Evolutionary conservation across 2,113 vertebrate species (phyloP).

Genomic region (Sylvilagus bachmani): DNA sequence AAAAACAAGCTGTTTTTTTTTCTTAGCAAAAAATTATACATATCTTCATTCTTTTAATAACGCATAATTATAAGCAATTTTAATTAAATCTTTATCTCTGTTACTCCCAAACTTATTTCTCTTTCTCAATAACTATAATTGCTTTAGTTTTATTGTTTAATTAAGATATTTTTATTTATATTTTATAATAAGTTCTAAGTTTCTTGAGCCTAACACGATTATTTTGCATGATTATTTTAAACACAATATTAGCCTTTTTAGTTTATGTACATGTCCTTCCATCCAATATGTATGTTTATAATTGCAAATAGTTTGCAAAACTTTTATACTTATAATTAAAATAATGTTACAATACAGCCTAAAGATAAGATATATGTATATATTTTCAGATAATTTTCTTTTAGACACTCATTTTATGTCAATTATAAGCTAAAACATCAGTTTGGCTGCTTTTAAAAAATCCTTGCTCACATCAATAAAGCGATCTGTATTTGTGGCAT

Average conservation of each 20-base stretch:
- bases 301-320: not conserved
- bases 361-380: not conserved
- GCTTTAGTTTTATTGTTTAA: not conserved
- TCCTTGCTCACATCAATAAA: not conserved
- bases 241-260: not conserved
- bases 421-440: constrained; percentile 15
- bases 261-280: not conserved
- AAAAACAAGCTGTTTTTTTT: not conserved
- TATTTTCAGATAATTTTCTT: not conserved
- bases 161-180: not conserved
- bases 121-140: constrained; percentile 20
- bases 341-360: not conserved
- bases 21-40: not conserved
- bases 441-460: not conserved
- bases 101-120: not conserved
- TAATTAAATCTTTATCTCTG: not conserved
- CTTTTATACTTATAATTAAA: not conserved
- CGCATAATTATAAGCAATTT: not conserved
- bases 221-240: constrained; percentile 8
- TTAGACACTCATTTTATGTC: not conserved
- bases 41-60: not conserved
- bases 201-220: not conserved
- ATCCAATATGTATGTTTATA: not conserved
- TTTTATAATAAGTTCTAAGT: not conserved
- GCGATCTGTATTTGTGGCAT: not conserved